Conservation (phyloP, 2,797 vertebrate species). For the Cyclopterus lumpus region DNA sequence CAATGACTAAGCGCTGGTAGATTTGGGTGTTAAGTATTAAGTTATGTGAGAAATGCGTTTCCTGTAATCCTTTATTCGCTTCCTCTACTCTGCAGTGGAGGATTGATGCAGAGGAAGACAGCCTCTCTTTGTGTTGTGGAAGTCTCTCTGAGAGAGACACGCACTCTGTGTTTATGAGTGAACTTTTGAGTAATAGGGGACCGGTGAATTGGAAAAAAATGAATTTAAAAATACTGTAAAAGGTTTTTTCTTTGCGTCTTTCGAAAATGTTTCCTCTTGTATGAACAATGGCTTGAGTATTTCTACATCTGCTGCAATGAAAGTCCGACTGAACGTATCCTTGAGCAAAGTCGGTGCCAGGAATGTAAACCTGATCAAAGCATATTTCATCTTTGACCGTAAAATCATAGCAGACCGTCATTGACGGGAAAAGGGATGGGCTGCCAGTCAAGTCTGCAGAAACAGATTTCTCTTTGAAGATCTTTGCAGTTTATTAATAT, state of each 20-base stretch:
- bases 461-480: slow-evolving; percentile 23
- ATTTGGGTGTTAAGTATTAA: slow-evolving; percentile 48
- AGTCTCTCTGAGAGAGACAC: slow-evolving; percentile 39
- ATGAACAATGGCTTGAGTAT: not conserved
- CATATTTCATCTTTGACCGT: slow-evolving; percentile 14
- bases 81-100: slow-evolving; percentile 32
- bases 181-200: slow-evolving; percentile 20
- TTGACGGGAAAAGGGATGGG: slow-evolving; percentile 33
- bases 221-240: too few species aligned
- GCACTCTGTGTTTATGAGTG: slow-evolving; percentile 42
- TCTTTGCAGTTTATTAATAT: too few species aligned
- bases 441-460: slow-evolving; percentile 2
- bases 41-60: slow-evolving; percentile 53
- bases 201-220: not conserved
- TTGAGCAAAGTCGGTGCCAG: slow-evolving; percentile 1
- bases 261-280: not conserved
- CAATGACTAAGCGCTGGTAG: slow-evolving; percentile 24
- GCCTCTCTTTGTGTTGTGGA: slow-evolving; percentile 62
- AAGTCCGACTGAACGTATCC: slow-evolving; percentile 18
- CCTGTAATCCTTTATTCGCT: slow-evolving; percentile 48
- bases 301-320: not conserved
- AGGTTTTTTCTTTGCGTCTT: not conserved
- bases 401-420: slow-evolving; percentile 44
- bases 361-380: slow-evolving; percentile 44
- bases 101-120: slow-evolving; percentile 57